These are phyloP conservation scores for Notarius lentiginosus DNA, from an alignment of 2,113 vertebrate genomes.

Conservation along the genomic window DNA sequence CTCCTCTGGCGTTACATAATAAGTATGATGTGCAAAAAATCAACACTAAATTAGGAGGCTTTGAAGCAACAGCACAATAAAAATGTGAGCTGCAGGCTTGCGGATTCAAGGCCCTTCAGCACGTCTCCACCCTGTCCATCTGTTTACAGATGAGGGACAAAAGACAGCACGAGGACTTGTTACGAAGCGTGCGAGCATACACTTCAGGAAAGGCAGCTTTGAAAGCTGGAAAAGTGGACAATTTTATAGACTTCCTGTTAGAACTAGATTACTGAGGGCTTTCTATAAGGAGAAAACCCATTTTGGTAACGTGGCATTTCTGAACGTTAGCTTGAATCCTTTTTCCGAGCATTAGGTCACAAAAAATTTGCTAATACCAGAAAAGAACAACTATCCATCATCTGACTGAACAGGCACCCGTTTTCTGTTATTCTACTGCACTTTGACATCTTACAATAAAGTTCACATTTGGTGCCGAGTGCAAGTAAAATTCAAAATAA, in stretches of 20 bases:
- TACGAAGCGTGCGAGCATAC: not conserved
- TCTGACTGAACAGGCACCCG: not conserved
- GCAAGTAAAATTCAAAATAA: not conserved
- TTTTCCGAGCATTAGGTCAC: not conserved
- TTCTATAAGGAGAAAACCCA: not conserved
- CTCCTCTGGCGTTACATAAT: constrained; percentile 21
- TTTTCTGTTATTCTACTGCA: not conserved
- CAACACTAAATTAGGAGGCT: constrained; percentile 28
- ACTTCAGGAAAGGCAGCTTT: not conserved
- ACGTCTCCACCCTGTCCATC: constrained; percentile 66
- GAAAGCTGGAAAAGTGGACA: not conserved
- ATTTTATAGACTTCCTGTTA: not conserved
- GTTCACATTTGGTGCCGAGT: not conserved
- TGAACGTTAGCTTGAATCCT: not conserved
- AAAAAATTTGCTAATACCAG: not conserved
- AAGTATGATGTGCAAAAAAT: constrained; percentile 40
- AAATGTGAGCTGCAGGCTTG: constrained; percentile 41
- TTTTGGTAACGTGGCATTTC: not conserved
- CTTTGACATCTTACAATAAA: not conserved
- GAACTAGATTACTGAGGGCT: not conserved
- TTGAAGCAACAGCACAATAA: constrained; percentile 33
- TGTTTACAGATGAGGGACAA: constrained; percentile 66
- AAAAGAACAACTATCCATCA: not conserved
- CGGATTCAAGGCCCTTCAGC: constrained; percentile 60
- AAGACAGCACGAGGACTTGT: constrained; percentile 35